Percentiles rank a stretch among this genome's conserved stretches.
These are phyloP conservation scores for Melanostigma gelatinosum DNA, from an alignment of 2,113 vertebrate genomes.

Conservation along the genomic window DNA sequence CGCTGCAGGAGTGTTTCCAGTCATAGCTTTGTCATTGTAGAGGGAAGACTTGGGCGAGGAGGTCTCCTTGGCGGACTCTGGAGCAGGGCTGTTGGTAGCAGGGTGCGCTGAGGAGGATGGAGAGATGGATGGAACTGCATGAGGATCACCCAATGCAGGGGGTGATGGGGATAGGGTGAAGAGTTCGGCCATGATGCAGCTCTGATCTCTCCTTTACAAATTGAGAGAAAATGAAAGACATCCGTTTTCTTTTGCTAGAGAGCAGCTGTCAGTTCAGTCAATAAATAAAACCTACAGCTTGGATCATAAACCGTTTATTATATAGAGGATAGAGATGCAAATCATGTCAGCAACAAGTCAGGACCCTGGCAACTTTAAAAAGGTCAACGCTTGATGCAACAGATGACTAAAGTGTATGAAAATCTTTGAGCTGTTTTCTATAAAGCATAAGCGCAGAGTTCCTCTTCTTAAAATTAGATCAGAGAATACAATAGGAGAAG, in stretches of 20 bases:
- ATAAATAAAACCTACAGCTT: not conserved
- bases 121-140: slow-evolving; percentile 69
- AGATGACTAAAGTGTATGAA: not conserved
- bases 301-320: not conserved
- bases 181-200: slow-evolving; percentile 83
- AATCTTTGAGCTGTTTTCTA: not conserved
- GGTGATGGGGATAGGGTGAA: slow-evolving; percentile 77
- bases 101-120: slow-evolving; percentile 64
- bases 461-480: slow-evolving; percentile 13
- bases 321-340: not conserved
- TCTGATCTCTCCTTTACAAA: slow-evolving; percentile 56
- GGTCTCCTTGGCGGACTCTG: slow-evolving; percentile 46
- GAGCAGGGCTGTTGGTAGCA: slow-evolving; percentile 56
- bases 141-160: slow-evolving; percentile 71
- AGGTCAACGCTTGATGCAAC: not conserved
- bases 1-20: slow-evolving; percentile 29
- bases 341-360: not conserved
- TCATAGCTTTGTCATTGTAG: slow-evolving; percentile 73
- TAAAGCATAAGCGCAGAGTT: not conserved
- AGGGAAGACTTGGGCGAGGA: slow-evolving; percentile 74
- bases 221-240: slow-evolving; percentile 2
- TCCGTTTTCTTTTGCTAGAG: not conserved
- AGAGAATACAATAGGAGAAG: not conserved
- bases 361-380: not conserved
- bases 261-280: not conserved